These are phyloP conservation scores for Limnephilus rhombicus DNA, from an alignment of 2,888 invertebrate genomes.

Conservation along the genomic window DNA sequence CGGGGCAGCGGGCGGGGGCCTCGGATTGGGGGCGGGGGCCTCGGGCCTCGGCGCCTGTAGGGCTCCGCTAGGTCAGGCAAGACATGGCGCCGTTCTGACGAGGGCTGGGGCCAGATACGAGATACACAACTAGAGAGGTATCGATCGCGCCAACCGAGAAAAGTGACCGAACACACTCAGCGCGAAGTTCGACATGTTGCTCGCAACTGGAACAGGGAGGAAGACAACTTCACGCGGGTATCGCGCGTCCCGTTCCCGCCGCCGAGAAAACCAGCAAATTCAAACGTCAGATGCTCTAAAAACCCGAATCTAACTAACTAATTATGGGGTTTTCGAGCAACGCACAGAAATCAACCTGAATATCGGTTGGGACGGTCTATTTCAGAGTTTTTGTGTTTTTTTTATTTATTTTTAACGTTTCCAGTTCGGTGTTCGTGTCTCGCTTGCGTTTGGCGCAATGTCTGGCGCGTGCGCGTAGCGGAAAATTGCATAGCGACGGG, in stretches of 20 bases:
- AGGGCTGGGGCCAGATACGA: not conserved
- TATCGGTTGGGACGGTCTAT: not conserved
- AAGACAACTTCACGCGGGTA: not conserved
- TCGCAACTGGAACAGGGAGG: not conserved
- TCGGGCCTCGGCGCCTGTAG: constrained; percentile 9
- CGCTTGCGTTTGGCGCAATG: constrained; percentile 65
- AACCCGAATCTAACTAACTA: not conserved
- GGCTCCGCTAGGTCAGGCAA: not conserved
- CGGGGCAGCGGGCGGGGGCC: not conserved
- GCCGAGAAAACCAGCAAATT: not conserved
- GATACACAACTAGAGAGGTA: constrained; percentile 7
- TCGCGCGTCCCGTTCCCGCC: not conserved
- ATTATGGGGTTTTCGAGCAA: not conserved
- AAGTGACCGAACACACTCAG: not conserved
- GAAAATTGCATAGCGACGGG: constrained; percentile 57
- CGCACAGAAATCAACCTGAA: not conserved
- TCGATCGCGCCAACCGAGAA: constrained; percentile 18
- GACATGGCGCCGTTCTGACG: constrained; percentile 10
- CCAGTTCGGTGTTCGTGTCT: constrained; percentile 52
- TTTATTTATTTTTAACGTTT: constrained; percentile 3
- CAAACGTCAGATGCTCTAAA: not conserved
- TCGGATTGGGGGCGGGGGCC: not conserved
- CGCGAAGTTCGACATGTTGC: constrained; percentile 38
- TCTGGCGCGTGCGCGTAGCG: constrained; percentile 61
- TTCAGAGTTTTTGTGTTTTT: not conserved